Evolutionary conservation across 2,888 invertebrate species (phyloP).

Genomic region (Ectobius pallidus): DNA sequence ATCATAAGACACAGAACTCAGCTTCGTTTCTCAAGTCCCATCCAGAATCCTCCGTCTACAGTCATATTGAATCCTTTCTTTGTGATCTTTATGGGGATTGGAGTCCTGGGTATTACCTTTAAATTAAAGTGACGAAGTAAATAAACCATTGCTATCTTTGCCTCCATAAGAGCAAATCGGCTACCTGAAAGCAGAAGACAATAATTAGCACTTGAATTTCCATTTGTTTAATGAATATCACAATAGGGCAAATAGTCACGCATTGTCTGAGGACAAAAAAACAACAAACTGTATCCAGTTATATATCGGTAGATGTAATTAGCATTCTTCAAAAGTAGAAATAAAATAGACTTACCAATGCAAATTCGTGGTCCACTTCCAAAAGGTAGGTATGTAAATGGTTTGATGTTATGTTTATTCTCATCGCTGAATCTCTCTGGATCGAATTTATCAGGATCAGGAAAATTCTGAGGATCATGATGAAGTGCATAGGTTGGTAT

Average conservation of each 20-base stretch:
- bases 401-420: conserved; percentile 59
- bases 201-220: no score
- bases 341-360: conserved; percentile 64
- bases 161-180: not conserved
- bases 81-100: not conserved
- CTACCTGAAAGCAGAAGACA: not conserved
- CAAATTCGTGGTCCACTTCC: conserved; percentile 67
- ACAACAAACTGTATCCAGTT: no score
- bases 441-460: conserved; percentile 59
- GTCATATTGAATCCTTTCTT: not conserved
- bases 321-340: no score
- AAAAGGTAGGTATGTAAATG: conserved; percentile 61
- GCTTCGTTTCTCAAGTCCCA: not conserved
- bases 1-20: no score
- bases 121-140: not conserved
- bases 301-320: no score
- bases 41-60: not conserved
- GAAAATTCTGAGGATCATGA: conserved; percentile 59
- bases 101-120: not conserved
- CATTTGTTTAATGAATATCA: no score
- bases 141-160: not conserved
- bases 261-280: no score
- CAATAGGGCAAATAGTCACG: no score
- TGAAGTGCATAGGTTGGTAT: conserved; percentile 59
- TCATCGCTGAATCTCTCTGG: no score